Base-by-base conservation (phyloP, 2,797 vertebrate species). In the Galagoides demidoff region DNA sequence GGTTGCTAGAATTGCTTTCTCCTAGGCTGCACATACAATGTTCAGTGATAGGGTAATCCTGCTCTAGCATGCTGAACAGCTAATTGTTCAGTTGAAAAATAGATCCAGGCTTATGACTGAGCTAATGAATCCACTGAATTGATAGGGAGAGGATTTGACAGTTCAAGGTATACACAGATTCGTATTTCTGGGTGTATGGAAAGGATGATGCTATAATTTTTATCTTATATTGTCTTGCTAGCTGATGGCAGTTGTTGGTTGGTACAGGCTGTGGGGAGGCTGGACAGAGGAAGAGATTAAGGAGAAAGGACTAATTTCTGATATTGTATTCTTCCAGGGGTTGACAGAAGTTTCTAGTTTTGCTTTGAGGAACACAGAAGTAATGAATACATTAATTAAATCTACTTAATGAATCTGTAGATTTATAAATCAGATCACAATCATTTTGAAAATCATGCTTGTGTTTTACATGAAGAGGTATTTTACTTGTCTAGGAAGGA, bases 371-470 rank as follows among this genome's bases (percentile, higher is more conserved):
- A 90, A 61, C 31, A 71, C 45, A 52, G 64, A 94, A 73, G 49
- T 83, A 89, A 85, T 66, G 59, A 79, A 81, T 81, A 84, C 43
- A 85, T 64, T 66, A 17, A 63, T 23, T 64, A 81, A 77, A 45
- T 59, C 7, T 81, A 19, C 37, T 79, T 84, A 59, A 83, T 86
- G 63, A 93, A 68, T 76, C 49, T 77, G 5, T 57, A 82, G 49
- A n/a, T 43, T 11, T 76, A n/a, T 91, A 85, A 61, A 63, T 95
- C 88, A 90, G 57, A 57, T 83, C 57, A 91, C 49, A 70, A 64
- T 45, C 14, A 8, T 55, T 76, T 94, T 88, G 39, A 89, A 89
- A 90, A 63, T 43, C 12, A 1, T 31, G 5, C 83, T 91, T 4
- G 2, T 43, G 31, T 90, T 92, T 95, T 55, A 84, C 1, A 49